Conservation (phyloP, 1,140 invertebrate genomes). For the Aphis craccivora region DNA sequence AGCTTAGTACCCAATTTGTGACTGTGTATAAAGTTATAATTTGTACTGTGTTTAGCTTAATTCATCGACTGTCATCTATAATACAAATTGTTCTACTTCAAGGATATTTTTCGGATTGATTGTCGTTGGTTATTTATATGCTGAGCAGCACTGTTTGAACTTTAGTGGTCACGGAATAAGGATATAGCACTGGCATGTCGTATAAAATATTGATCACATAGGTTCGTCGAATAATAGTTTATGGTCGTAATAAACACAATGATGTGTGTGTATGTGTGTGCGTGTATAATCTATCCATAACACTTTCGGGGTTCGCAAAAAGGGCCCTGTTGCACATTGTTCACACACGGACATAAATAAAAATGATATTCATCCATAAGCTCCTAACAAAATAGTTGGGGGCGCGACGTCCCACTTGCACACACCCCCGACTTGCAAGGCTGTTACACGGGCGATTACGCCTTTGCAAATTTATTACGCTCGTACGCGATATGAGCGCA, state of each 20-base stretch:
- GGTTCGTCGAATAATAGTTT: background rate
- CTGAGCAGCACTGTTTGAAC: background rate
- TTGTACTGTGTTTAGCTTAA: background rate
- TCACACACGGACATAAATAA: background rate
- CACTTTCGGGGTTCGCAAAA: background rate
- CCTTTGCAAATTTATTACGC: background rate
- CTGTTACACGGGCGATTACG: background rate
- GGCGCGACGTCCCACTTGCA: background rate
- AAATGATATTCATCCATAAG: background rate
- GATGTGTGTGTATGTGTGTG: background rate
- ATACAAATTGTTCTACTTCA: background rate
- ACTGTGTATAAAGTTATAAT: background rate
- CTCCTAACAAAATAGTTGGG: background rate
- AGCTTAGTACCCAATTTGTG: background rate
- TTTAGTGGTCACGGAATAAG: background rate
- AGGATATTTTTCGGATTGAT: background rate
- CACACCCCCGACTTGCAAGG: background rate
- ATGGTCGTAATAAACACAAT: background rate
- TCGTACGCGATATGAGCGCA: background rate
- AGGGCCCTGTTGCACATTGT: background rate
- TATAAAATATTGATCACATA: background rate
- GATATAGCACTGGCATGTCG: background rate
- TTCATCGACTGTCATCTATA: background rate
- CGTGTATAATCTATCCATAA: background rate
- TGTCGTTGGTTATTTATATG: background rate